Evolutionary conservation across 1,140 invertebrate species (phyloP), one percentile per base, ranked within the genome.

Genomic region (Drosophila paulistorum): DNA sequence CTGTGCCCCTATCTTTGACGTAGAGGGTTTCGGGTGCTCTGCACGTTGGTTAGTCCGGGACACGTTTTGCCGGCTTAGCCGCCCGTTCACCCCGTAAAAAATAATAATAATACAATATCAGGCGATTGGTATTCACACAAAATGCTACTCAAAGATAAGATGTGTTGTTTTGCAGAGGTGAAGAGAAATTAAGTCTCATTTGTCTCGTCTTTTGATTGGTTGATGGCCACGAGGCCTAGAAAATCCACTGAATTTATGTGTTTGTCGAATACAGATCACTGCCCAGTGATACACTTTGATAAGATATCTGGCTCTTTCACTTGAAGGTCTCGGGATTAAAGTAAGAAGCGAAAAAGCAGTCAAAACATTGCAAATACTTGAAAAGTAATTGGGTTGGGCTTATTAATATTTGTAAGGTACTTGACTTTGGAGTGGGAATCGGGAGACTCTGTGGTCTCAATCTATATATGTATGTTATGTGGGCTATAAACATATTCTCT

Each of bases 41-140:
- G 26, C 58, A 60, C 37, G 41, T 62, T 72, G 48, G 55, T 39
- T 64, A 65, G 35, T 72, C 42, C 37, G 64, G 62, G 70, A 64
- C 74, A 77, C 70, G 70, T 77, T 77, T 73, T 41, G 62, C 66
- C 62, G 66, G 71, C 61, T 74, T 73, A 68, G 61, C 17, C 9
- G 61, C 17, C n/a, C 33, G 41, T 11, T 23, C 45, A 48, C 45
- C 45, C 45, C 45, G n/a, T 4, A 14, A 14, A 30, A 30, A 30
- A 26, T 26, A 42, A 48, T 3, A 35, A 42, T 30, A 30, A 30
- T 30, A 30, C 6, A 30, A 37, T 62, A 62, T 42, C 35, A 62
- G 60, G 17, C 20, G 60, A 45, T 45, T 42, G 13, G 23, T 37
- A 61, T 35, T 58, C 33, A 35, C 14, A 48, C 45, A 48, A 48